Conservation (phyloP, 2,113 vertebrate genomes). For the Petrocephalus zakoni region DNA sequence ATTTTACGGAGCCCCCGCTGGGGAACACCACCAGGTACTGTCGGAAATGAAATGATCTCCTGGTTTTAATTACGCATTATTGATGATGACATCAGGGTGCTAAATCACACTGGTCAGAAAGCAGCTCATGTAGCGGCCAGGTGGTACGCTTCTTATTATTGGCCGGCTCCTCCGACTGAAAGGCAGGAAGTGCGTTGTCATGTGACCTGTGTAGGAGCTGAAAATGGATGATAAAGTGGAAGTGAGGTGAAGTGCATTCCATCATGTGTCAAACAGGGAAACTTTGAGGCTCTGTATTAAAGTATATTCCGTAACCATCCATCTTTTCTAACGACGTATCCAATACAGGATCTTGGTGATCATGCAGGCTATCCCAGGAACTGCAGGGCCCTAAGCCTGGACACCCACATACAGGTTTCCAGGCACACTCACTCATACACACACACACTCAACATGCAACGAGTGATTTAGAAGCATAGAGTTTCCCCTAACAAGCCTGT, state of each 20-base stretch:
- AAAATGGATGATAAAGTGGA: background rate
- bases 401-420: background rate
- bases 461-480: background rate
- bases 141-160: background rate
- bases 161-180: background rate
- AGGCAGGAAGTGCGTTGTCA: background rate
- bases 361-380: no score
- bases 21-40: conserved; percentile 7
- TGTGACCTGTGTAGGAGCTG: background rate
- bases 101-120: background rate
- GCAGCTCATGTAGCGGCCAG: background rate
- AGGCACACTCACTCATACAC: background rate
- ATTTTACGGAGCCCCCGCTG: background rate
- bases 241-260: background rate
- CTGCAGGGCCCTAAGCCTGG: no score
- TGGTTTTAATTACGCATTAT: conserved; percentile 2
- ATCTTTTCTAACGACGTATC: background rate
- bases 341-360: background rate
- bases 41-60: background rate
- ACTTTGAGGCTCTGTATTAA: background rate
- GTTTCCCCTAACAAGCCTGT: background rate
- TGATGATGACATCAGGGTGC: conserved; percentile 4
- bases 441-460: background rate
- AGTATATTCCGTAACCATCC: background rate
- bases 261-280: background rate